Evolutionary conservation across 1,140 invertebrate species (phyloP).

Genomic region (Euborellia annulipes): DNA sequence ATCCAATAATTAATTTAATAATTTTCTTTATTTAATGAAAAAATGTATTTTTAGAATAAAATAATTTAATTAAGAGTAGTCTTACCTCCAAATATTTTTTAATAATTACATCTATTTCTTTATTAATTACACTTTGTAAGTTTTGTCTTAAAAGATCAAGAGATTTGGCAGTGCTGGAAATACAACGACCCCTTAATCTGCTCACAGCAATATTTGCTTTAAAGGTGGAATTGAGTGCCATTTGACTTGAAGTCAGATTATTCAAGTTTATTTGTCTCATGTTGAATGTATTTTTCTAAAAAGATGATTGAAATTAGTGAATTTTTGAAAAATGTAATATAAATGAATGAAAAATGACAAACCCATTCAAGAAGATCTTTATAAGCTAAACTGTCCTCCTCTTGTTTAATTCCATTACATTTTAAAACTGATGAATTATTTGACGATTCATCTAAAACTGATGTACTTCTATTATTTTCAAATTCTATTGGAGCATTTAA

Average conservation of each 20-base stretch:
- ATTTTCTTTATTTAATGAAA: too few species aligned
- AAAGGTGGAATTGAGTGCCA: constrained; percentile 2
- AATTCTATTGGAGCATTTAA: too few species aligned
- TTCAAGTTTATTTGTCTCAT: constrained; percentile 43
- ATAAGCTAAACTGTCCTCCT: too few species aligned
- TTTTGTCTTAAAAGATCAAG: constrained; percentile 56
- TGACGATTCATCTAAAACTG: too few species aligned
- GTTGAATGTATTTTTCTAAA: constrained; percentile 38
- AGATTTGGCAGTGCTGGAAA: constrained; percentile 49
- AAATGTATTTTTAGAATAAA: neutral
- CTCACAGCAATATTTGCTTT: constrained; percentile 29
- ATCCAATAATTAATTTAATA: too few species aligned
- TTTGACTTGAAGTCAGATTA: constrained; percentile 34
- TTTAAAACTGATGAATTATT: too few species aligned
- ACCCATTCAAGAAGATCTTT: too few species aligned
- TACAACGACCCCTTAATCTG: constrained; percentile 20
- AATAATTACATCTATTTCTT: constrained; percentile 58
- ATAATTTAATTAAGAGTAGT: neutral
- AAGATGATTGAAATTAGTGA: constrained; percentile 19
- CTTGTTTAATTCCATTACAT: too few species aligned
- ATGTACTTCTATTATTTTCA: too few species aligned
- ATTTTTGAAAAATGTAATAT: too few species aligned
- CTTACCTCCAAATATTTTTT: constrained; percentile 57
- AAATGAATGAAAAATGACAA: too few species aligned
- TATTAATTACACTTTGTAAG: constrained; percentile 55